Conservation (phyloP, 2,797 vertebrate genomes). For the Syngnathus rostellatus region DNA sequence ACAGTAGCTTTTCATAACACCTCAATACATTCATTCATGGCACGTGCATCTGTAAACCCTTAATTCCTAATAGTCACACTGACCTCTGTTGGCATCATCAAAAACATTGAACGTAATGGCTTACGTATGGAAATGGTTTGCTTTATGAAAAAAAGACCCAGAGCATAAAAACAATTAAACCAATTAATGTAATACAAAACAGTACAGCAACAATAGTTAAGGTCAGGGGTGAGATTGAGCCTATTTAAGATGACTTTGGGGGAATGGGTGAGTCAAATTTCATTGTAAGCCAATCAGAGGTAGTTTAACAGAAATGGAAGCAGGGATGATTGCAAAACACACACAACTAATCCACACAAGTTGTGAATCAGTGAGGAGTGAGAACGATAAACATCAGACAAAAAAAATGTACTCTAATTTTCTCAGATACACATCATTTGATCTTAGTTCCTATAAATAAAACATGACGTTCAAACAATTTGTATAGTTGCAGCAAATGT, state of each 20-base stretch:
- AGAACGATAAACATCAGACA: no score
- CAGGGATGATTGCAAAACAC: no score
- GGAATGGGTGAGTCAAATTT: background rate
- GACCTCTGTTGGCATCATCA: slow-evolving; percentile 20
- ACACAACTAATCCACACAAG: no score
- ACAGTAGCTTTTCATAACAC: slow-evolving; percentile 9
- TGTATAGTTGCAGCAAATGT: background rate
- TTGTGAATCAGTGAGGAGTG: no score
- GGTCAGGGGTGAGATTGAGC: background rate
- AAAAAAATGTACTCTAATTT: no score
- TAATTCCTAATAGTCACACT: background rate
- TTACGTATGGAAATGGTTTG: background rate
- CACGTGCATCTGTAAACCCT: slow-evolving; percentile 18
- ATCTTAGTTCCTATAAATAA: background rate
- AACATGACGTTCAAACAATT: background rate
- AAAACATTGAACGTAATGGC: slow-evolving; percentile 11
- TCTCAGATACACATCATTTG: background rate
- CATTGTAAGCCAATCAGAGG: background rate
- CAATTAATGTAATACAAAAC: background rate
- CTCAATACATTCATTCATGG: slow-evolving; percentile 19
- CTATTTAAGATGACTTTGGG: background rate
- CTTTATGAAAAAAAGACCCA: background rate
- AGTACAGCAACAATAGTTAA: background rate
- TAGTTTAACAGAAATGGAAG: no score
- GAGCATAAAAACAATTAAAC: background rate